Evolutionary conservation across 1,140 invertebrate species (phyloP).

Genomic region (Telenomus remus): DNA sequence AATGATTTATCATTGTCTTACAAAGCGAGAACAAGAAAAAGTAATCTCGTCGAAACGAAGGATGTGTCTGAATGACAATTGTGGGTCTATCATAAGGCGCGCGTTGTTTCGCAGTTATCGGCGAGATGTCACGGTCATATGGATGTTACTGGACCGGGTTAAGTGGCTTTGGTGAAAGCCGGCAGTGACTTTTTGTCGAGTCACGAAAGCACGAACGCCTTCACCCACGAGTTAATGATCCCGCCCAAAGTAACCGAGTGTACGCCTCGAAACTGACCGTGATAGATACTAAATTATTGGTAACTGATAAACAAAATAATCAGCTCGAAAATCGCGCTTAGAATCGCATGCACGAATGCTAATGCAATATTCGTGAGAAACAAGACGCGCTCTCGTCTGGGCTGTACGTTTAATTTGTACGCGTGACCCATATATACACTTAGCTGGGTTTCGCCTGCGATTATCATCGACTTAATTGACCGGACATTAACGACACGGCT

Average conservation of each 20-base stretch:
- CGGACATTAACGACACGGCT: neutral
- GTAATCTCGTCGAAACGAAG: no score
- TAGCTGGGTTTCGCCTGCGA: constrained; percentile 3
- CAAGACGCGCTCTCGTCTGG: constrained; percentile 1
- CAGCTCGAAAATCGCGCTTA: constrained; percentile 2
- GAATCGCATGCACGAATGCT: constrained; percentile 8
- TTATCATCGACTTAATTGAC: constrained; percentile 22
- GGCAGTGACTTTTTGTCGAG: constrained; percentile 48
- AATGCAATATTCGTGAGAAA: constrained; percentile 23
- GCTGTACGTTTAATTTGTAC: constrained; percentile 8
- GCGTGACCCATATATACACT: constrained; percentile 18
- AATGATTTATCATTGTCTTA: no score
- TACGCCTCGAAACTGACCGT: constrained; percentile 12
- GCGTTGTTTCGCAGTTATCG: constrained; percentile 31
- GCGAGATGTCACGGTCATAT: constrained; percentile 67
- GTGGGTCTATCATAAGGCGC: neutral
- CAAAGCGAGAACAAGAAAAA: no score
- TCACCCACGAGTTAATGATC: constrained; percentile 37
- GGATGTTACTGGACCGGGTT: constrained; percentile 75
- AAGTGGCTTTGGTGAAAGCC: constrained; percentile 74
- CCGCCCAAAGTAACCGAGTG: constrained; percentile 17
- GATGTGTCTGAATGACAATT: constrained; percentile 29
- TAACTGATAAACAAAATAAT: constrained; percentile 19
- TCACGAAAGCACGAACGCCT: constrained; percentile 37
- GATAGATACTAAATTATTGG: constrained; percentile 32